Percentiles rank a stretch among this genome's conserved stretches.
These are phyloP conservation scores for Gopherus evgoodei DNA, from an alignment of 2,113 vertebrate species.

Conservation along the genomic window DNA sequence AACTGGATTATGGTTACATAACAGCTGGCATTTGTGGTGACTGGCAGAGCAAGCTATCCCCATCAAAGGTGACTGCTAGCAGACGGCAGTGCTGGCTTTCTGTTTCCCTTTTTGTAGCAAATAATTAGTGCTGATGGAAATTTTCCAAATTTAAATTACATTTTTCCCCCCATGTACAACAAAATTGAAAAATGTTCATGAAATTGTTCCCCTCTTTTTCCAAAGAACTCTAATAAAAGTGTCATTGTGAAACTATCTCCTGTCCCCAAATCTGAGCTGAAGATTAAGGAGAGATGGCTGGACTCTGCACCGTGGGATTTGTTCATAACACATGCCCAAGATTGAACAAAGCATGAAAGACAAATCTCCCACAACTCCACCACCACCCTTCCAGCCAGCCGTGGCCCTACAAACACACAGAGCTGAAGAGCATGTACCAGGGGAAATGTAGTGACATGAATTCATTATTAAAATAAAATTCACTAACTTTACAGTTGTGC, in stretches of 20 bases:
- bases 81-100: neutral
- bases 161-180: neutral
- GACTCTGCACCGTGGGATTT: neutral
- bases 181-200: neutral
- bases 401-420: accelerated
- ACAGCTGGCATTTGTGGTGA: neutral
- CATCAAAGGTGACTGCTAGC: neutral
- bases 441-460: neutral
- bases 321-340: neutral
- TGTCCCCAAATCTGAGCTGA: neutral
- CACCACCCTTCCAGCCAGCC: accelerated
- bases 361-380: accelerated
- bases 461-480: neutral
- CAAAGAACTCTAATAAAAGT: neutral
- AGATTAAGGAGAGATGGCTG: neutral
- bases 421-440: neutral
- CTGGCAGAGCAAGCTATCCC: neutral
- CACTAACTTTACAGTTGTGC: accelerated
- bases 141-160: neutral
- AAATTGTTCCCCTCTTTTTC: neutral
- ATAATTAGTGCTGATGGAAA: neutral
- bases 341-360: neutral
- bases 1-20: neutral
- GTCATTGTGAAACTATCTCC: neutral
- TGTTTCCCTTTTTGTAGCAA: neutral